These are phyloP conservation scores for Parauchenoglanis ngamensis DNA, from an alignment of 2,797 vertebrate genomes.

Conservation along the genomic window DNA sequence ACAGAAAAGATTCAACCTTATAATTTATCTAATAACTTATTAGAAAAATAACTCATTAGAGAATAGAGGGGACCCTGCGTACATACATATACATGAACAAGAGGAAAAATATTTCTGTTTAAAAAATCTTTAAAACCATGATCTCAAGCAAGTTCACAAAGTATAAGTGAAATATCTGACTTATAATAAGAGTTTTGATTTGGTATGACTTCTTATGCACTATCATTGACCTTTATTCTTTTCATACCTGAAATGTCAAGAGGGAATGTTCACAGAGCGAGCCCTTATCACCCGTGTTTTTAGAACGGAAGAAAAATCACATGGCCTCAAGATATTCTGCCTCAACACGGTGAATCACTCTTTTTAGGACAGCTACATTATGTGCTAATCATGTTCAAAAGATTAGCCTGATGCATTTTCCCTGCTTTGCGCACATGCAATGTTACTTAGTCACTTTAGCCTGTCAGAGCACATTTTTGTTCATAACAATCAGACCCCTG, in stretches of 20 bases:
- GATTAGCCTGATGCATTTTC: conserved; percentile 73
- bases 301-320: conserved; percentile 55
- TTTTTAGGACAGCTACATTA: conserved; percentile 73
- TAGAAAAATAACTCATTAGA: background rate
- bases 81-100: background rate
- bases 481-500: conserved; percentile 62
- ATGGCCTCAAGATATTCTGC: conserved; percentile 62
- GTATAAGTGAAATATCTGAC: background rate
- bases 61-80: background rate
- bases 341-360: conserved; percentile 68
- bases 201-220: conserved; percentile 1
- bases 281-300: conserved; percentile 36
- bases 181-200: conserved; percentile 19
- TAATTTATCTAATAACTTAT: background rate
- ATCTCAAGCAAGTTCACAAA: background rate
- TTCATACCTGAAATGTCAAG: conserved; percentile 52
- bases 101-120: background rate
- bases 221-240: conserved; percentile 46
- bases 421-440: conserved; percentile 58
- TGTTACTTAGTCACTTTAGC: conserved; percentile 69
- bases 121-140: background rate
- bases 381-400: conserved; percentile 74
- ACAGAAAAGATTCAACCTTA: background rate
- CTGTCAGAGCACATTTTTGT: conserved; percentile 73
- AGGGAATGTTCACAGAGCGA: conserved; percentile 16